phyloP scores from a whole-genome alignment of 2,888 invertebrate species.

The Dasypolia templi region DNA sequence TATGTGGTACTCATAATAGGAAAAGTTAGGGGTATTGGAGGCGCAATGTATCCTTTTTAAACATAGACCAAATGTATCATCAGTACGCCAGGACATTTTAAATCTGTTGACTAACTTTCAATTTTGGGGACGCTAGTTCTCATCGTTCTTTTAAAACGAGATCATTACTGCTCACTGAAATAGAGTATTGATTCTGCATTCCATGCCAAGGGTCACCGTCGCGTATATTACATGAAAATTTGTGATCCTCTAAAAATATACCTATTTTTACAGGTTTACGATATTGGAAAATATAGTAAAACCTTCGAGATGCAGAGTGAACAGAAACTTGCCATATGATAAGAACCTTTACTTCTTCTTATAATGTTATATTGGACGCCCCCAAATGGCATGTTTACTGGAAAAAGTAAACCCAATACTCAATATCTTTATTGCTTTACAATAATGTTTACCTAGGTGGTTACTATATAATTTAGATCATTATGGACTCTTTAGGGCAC shows the following conservation, averaged over 20 bases:
- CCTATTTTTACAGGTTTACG: no score
- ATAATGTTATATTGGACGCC: constrained; percentile 91
- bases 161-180: neutral
- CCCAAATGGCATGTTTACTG: constrained; percentile 92
- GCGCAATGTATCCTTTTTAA: neutral
- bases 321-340: no score
- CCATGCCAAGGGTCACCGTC: neutral
- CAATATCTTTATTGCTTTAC: no score
- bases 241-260: neutral
- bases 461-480: no score
- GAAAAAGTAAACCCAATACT: neutral
- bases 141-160: no score
- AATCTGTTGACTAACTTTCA: no score
- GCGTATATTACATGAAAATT: neutral
- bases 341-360: constrained; percentile 92
- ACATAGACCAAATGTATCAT: neutral
- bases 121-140: no score
- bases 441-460: no score
- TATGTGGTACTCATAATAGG: neutral
- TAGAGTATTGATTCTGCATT: neutral
- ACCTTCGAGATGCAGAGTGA: no score
- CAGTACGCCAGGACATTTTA: no score
- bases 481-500: no score
- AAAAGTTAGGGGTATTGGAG: neutral
- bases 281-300: no score